phyloP scores from a whole-genome alignment of 2,888 invertebrate species.

The Labia minor region DNA sequence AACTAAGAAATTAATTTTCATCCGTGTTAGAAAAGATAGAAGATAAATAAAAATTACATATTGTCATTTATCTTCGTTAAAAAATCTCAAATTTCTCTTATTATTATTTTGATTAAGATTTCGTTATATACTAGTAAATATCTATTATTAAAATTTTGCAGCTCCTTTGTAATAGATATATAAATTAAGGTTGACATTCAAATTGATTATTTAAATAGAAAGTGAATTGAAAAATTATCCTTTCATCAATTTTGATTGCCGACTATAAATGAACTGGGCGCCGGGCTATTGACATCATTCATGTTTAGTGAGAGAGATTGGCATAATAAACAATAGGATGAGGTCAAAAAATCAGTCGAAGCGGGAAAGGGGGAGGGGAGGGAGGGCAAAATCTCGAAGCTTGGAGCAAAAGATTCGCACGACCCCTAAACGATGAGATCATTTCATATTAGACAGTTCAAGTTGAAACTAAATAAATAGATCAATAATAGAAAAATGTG shows the following conservation, averaged over 20 bases:
- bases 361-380: not conserved
- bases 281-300: not conserved
- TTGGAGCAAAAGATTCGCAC: not conserved
- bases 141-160: too few species aligned
- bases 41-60: too few species aligned
- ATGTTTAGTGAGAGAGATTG: not conserved
- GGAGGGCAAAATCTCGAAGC: not conserved
- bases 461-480: not conserved
- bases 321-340: not conserved
- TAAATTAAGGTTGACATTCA: not conserved
- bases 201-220: constrained; percentile 7
- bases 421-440: not conserved
- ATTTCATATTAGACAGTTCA: not conserved
- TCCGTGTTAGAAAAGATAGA: too few species aligned
- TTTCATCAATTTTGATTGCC: constrained; percentile 8
- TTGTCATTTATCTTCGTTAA: too few species aligned
- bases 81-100: too few species aligned
- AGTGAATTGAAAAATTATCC: constrained; percentile 8
- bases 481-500: too few species aligned
- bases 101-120: too few species aligned
- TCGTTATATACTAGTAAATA: too few species aligned
- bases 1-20: too few species aligned
- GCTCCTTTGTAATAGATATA: not conserved
- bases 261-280: not conserved
- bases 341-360: too few species aligned